Evolutionary conservation across 2,888 invertebrate genomes (phyloP).

Genomic region (Thereva nobilitata): DNA sequence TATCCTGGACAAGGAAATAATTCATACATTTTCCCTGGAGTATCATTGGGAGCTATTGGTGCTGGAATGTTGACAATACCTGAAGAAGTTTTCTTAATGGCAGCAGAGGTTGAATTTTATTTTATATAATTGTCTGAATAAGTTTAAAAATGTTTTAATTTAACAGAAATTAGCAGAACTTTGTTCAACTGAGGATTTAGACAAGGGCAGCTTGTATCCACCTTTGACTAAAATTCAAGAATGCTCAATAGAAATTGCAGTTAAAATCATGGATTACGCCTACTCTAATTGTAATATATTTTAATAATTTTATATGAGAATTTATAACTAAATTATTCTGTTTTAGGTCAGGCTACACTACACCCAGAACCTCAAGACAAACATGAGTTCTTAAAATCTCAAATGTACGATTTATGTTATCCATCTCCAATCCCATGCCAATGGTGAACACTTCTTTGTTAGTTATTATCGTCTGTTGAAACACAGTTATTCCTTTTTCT

Average conservation of each 20-base stretch:
- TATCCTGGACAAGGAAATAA: constrained; percentile 98
- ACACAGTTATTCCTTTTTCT: background rate
- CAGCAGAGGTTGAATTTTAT: constrained; percentile 72
- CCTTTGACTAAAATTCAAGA: constrained; percentile 80
- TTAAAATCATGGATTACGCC: constrained; percentile 77
- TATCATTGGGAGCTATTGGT: constrained; percentile 87
- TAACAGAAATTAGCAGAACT: constrained; percentile 75
- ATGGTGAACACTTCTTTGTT: constrained; percentile 47
- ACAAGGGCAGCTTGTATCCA: constrained; percentile 88
- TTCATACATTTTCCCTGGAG: constrained; percentile 96
- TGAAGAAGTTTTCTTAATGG: constrained; percentile 88
- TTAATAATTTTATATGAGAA: constrained; percentile 1
- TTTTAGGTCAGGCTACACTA: constrained; percentile 75
- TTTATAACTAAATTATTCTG: constrained; percentile 41
- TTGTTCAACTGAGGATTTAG: constrained; percentile 79
- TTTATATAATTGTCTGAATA: background rate
- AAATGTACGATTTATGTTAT: constrained; percentile 79
- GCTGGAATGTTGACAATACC: constrained; percentile 88
- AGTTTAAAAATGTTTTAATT: constrained; percentile 41
- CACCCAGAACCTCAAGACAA: constrained; percentile 76
- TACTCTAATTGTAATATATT: constrained; percentile 69
- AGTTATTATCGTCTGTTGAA: background rate
- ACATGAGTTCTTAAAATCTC: constrained; percentile 74
- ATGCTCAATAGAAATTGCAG: constrained; percentile 87
- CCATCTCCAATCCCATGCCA: constrained; percentile 65